These are phyloP conservation scores for Heliconius hortense DNA, from an alignment of 2,888 invertebrate genomes.

Conservation along the genomic window DNA sequence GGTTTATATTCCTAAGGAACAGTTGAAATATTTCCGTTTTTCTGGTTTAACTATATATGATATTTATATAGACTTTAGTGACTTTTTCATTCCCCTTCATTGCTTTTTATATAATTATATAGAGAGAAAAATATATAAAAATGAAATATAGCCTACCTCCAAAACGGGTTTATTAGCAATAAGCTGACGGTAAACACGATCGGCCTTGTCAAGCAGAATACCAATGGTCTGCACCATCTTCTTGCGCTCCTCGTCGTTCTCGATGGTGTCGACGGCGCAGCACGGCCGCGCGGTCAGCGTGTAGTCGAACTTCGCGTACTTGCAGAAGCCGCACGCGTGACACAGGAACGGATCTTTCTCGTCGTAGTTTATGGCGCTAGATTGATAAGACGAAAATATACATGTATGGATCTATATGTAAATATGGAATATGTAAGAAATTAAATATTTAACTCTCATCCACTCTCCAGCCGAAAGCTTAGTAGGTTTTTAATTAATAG, in stretches of 20 bases:
- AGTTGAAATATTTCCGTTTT: neutral
- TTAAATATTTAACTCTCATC: no score
- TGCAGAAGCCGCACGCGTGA: conserved; percentile 99
- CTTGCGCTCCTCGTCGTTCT: conserved; percentile 97
- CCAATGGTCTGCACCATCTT: conserved; percentile 97
- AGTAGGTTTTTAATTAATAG: neutral
- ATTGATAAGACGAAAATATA: neutral
- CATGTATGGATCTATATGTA: no score
- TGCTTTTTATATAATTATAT: neutral
- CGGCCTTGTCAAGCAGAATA: conserved; percentile 95
- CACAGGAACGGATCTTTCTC: conserved; percentile 99
- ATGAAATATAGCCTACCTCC: conserved; percentile 80
- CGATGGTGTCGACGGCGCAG: conserved; percentile 98
- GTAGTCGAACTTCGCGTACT: conserved; percentile 99
- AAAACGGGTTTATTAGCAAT: conserved; percentile 94
- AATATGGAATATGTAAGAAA: no score
- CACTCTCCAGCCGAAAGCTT: neutral
- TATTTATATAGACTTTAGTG: no score
- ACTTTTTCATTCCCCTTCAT: no score
- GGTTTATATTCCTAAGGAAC: neutral
- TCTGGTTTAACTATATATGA: no score
- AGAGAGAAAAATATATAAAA: neutral
- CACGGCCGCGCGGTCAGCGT: conserved; percentile 94
- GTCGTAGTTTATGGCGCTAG: conserved; percentile 97
- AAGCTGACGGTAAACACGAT: conserved; percentile 94